Evolutionary conservation across 2,888 invertebrate genomes (phyloP).

Genomic region (Acrocyrtus sp.): DNA sequence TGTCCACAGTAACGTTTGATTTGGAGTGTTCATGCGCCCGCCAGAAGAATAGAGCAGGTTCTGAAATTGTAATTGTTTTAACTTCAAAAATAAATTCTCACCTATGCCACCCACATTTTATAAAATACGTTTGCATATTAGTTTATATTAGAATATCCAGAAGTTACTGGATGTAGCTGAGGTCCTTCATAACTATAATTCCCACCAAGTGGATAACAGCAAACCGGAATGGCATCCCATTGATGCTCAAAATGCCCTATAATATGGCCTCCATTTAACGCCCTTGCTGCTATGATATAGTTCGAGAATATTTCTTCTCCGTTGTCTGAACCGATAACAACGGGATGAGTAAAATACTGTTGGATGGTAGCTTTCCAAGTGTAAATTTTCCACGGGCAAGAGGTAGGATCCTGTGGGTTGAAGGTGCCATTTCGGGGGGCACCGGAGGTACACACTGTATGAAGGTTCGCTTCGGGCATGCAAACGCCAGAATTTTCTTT

Average conservation of each 20-base stretch:
- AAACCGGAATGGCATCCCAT: slow-evolving; percentile 51
- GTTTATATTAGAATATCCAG: too few relatives aligned
- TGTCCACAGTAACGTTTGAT: slow-evolving; percentile 39
- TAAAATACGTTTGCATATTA: too few relatives aligned
- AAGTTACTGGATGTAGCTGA: slow-evolving; percentile 28
- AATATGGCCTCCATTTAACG: slow-evolving; percentile 12
- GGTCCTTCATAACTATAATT: slow-evolving; percentile 19
- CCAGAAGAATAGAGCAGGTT: too few relatives aligned
- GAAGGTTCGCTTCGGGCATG: background rate
- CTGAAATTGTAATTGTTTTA: too few relatives aligned
- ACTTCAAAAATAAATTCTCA: too few relatives aligned
- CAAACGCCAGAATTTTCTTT: too few relatives aligned
- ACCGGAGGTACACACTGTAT: background rate
- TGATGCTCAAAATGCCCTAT: slow-evolving; percentile 55
- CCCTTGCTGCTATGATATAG: slow-evolving; percentile 40
- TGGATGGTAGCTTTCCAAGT: slow-evolving; percentile 5
- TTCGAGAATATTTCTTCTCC: slow-evolving; percentile 28
- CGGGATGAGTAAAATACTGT: slow-evolving; percentile 59
- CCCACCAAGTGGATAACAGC: slow-evolving; percentile 21
- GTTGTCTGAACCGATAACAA: slow-evolving; percentile 23
- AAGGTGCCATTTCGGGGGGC: slow-evolving; percentile 3
- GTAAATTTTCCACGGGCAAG: slow-evolving; percentile 30
- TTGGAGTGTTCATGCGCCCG: slow-evolving; percentile 6
- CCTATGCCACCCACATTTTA: too few relatives aligned
- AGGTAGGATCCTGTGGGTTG: background rate